Evolutionary conservation across 2,113 vertebrate species (phyloP), one percentile per base, ranked within the genome.

Genomic region (Sapayoa aenigma): DNA sequence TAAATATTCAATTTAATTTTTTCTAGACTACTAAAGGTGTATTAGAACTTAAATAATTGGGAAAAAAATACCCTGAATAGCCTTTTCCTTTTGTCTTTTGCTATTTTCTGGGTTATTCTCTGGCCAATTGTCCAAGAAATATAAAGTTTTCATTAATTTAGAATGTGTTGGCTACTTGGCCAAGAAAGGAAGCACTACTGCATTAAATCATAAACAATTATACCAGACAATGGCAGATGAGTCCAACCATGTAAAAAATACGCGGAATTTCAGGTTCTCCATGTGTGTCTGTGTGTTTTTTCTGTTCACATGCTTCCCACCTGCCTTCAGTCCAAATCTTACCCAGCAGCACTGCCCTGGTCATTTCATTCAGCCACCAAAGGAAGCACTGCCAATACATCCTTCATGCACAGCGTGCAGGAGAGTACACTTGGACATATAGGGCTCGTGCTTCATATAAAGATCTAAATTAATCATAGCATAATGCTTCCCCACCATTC

Each of bases 351-450:
- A 1, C 12, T 33, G 23, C 12, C 12, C 25, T 31, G 56, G 63
- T 18, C 14, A 39, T 24, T 68, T 49, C 35, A 53, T 5, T n/a
- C 42, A 84, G 65, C 23, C 75, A 33, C 17, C 1, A 2, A 49
- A 74, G 58, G 33, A 44, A 78, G 60, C 28, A 21, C 25, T 6
- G 50, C 24, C 55, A 62, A 10, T 35, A 14, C 6, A 41, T 17
- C 27, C 21, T 21, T 41, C 24, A 6, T 0, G 2, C 15, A 23
- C 3, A 30, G 19, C 4, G 5, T 19, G 33, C 60, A 87, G 50
- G 8, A 73, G 10, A 49, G 27, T 18, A 37, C 24, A 6, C 37
- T 5, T 19, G 60, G 58, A 41, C 18, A 39, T 47, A 10, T 8
- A 84, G 68, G 14, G 52, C 52, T 78, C 2, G 0, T 5, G 2